Base-by-base conservation (phyloP, 2,888 invertebrate genomes). In the Dichetophora obliterata region DNA sequence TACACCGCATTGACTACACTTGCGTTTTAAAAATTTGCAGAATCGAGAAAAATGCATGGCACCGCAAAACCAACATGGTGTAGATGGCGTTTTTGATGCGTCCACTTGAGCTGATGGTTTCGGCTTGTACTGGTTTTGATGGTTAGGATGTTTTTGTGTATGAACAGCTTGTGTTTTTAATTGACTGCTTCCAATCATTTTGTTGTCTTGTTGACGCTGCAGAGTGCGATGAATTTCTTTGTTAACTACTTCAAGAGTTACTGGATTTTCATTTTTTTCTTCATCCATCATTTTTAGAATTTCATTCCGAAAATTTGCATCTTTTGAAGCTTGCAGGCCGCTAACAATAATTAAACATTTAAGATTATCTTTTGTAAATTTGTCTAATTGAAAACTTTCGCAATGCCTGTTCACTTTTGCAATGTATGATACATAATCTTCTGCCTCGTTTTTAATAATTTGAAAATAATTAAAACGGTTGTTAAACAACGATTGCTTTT, bases 1-100 rank as follows among this genome's bases (percentile, higher is more conserved):
- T 72, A 16, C 48, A 54, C 48, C 71, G 57, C 78, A 80, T 50
- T 78, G 76, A 22, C 70, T 59, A 65, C 78, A 81, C 70, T 77
- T 78, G 19, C 79, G 70, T 5, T 43, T 57, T 9, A 61, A 76
- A 57, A 75, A 80, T 70, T 73, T 66, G n/a, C 78, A 78, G n/a
- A 75, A 69, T 16, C 71, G 57, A 19, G 61, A 19, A 27, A 48
- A 76, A 48, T 76, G 79, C 75, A 81, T 78, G 48, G 68, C 79
- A 66, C 72, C 31, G 57, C 72, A 76, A 71, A 75, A 4, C 31
- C 31, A 31, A 5, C 31, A 31, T 31, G 31, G 31, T 31, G 31
- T 4, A 4, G 31, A 5, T 69, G 74, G 70, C 22, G 77, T 77
- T 43, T 5, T 37, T 9, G 31, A 34, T 48, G 8, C 22, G 5